Conservation (phyloP, 2,797 vertebrate species). For the Halcyon leucocephala region DNA sequence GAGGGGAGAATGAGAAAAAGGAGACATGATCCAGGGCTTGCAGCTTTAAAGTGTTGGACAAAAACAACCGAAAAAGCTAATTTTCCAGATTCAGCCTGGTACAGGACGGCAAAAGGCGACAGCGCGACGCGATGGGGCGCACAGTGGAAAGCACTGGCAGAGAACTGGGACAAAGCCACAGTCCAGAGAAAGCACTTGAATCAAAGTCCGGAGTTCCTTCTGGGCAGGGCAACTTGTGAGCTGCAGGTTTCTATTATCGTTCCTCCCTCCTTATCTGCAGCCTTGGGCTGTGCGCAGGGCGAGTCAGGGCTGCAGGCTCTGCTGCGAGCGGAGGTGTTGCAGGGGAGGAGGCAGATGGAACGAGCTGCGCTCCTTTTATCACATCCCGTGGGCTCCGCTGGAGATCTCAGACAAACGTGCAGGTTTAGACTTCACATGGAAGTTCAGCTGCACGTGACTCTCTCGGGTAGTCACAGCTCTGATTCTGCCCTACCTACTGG, state of each 20-base stretch:
- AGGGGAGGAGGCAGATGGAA: not conserved
- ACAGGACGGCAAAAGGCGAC: not conserved
- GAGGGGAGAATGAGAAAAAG: not conserved
- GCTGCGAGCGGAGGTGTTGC: not conserved
- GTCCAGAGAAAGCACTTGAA: not conserved
- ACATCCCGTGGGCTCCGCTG: not conserved
- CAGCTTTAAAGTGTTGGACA: not conserved
- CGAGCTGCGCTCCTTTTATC: not conserved
- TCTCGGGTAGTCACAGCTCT: not conserved
- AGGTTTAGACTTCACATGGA: not conserved
- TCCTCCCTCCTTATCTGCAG: not conserved
- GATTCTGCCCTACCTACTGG: not conserved
- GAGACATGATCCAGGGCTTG: conserved; percentile 2
- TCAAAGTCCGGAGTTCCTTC: not conserved
- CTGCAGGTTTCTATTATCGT: not conserved
- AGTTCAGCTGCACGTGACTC: not conserved
- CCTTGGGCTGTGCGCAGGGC: not conserved
- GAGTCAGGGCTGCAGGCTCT: not conserved
- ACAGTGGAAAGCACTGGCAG: not conserved
- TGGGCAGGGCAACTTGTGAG: not conserved
- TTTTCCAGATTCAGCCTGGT: not conserved
- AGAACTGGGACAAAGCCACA: not conserved
- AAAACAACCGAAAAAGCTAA: not conserved
- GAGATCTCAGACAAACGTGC: not conserved
- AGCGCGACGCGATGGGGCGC: not conserved